Evolutionary conservation across 2,888 invertebrate genomes (phyloP).

Genomic region (Camptogramma bilineatum): DNA sequence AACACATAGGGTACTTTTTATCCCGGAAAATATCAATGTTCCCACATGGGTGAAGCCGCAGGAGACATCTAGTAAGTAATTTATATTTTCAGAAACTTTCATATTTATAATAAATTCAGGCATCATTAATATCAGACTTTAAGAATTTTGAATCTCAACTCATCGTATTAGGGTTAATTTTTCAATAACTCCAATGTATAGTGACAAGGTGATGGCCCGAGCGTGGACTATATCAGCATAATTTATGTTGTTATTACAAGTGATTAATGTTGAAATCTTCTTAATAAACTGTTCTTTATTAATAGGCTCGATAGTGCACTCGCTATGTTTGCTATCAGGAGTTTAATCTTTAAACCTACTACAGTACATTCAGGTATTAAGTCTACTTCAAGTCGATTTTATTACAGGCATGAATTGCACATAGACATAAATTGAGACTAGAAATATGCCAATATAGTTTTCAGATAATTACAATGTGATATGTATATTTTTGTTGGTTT

Average conservation of each 20-base stretch:
- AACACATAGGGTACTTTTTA: too few relatives aligned
- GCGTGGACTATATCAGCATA: constrained; percentile 77
- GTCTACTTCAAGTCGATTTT: not conserved
- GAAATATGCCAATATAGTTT: not conserved
- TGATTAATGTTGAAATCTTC: constrained; percentile 79
- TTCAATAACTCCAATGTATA: not conserved
- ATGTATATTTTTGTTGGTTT: not conserved
- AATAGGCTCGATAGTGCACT: constrained; percentile 39
- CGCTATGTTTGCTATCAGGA: constrained; percentile 23
- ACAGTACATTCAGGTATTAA: constrained; percentile 10
- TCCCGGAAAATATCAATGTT: too few relatives aligned
- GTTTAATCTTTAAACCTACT: constrained; percentile 11
- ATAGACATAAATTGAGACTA: not conserved
- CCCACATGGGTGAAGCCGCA: too few relatives aligned
- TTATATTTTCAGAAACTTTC: too few relatives aligned
- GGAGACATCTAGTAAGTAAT: too few relatives aligned
- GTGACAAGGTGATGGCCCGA: constrained; percentile 31
- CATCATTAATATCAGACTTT: not conserved
- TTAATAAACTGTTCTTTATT: constrained; percentile 51
- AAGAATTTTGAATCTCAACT: not conserved
- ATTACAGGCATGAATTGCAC: not conserved
- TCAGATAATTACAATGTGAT: not conserved
- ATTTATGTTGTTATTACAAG: constrained; percentile 78
- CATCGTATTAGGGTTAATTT: constrained; percentile 5
- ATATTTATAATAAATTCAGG: too few relatives aligned